A percentile compares a stretch with the other conserved stretches of the same genome.
These are phyloP conservation scores for Platysternon megacephalum DNA, from an alignment of 2,113 vertebrate species.

Conservation along the genomic window DNA sequence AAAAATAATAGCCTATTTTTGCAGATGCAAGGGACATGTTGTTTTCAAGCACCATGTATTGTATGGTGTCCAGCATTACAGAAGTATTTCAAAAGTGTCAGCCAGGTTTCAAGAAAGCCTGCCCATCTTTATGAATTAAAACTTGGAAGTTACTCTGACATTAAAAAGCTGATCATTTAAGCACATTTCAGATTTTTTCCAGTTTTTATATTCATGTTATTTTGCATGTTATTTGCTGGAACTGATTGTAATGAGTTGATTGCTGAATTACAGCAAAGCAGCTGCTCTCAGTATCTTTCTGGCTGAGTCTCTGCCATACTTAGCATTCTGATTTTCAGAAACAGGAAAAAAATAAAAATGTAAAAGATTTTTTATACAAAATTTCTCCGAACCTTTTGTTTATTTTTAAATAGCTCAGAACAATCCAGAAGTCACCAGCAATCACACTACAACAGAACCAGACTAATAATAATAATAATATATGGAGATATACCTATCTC, in stretches of 20 bases:
- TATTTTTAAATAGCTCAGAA: neutral
- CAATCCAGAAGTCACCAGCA: neutral
- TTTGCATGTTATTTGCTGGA: constrained; percentile 3
- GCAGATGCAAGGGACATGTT: neutral
- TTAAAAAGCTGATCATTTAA: constrained; percentile 34
- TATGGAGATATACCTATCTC: too few relatives aligned
- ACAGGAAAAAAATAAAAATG: neutral
- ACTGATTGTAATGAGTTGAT: constrained; percentile 8
- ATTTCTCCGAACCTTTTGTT: neutral
- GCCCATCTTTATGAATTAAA: constrained; percentile 32
- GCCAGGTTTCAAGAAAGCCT: constrained; percentile 36
- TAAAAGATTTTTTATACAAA: neutral
- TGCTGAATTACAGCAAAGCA: neutral
- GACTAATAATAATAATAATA: too few relatives aligned
- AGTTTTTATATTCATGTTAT: constrained; percentile 18
- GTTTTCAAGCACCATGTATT: constrained; percentile 39
- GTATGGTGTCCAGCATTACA: neutral
- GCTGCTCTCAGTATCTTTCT: neutral
- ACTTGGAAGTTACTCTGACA: neutral
- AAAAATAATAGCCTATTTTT: neutral
- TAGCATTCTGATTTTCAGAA: neutral
- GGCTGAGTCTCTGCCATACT: neutral
- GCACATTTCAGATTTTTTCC: constrained; percentile 38
- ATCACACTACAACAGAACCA: neutral
- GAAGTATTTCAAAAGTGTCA: neutral